Conservation (phyloP, 1,140 invertebrate species). For the Brachionus koreanus region DNA sequence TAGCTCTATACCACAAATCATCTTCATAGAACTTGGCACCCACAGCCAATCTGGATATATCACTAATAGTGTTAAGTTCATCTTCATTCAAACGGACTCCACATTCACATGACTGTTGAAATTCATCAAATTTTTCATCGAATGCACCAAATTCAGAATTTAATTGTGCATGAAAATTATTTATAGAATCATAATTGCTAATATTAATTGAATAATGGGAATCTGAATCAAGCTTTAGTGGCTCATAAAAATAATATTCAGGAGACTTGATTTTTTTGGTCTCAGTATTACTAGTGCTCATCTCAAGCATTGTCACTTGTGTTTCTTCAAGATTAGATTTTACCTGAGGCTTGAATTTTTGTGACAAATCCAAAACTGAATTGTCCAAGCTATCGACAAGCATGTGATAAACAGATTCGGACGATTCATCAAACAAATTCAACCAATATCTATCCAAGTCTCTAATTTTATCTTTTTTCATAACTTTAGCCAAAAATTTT, state of each 20-base stretch:
- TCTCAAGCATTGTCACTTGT: not conserved
- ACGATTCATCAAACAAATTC: slow-evolving; percentile 32
- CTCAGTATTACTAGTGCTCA: not conserved
- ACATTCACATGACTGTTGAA: not conserved
- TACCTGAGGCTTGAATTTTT: not conserved
- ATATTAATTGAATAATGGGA: not conserved
- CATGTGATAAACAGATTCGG: slow-evolving; percentile 20
- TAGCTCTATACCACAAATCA: slow-evolving; percentile 11
- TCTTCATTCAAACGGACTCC: not conserved
- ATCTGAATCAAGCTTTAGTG: not conserved
- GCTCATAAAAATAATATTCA: not conserved
- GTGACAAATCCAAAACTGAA: not conserved
- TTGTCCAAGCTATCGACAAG: not conserved
- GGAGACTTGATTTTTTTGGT: not conserved
- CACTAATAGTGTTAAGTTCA: not conserved
- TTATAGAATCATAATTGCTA: not conserved
- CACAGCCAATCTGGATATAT: not conserved
- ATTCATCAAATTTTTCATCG: slow-evolving; percentile 1
- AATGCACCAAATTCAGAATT: not conserved
- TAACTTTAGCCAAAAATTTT: slow-evolving; percentile 20
- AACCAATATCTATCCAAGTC: not conserved
- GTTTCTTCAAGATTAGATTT: slow-evolving; percentile 31
- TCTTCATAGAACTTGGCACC: slow-evolving; percentile 25
- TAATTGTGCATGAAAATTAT: not conserved
- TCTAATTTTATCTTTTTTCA: not conserved